Percentiles rank a stretch among this genome's conserved stretches.
These are phyloP conservation scores for Actinia tenebrosa DNA, from an alignment of 64 coral and sea anemone species.

Conservation along the genomic window DNA sequence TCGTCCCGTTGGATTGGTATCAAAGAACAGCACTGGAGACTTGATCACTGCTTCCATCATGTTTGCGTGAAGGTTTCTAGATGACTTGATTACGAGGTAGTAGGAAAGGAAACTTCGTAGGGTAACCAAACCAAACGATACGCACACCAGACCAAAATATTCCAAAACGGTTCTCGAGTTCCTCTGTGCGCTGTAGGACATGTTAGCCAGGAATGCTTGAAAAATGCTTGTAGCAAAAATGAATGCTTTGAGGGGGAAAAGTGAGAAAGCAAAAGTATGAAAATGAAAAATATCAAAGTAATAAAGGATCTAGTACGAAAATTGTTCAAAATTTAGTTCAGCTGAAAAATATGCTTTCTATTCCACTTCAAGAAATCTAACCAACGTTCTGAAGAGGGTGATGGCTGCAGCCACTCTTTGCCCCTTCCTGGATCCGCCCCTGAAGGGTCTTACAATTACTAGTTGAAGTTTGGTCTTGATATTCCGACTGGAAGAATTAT, in stretches of 20 bases:
- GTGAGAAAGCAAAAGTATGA: background rate
- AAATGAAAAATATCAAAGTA: too few species aligned
- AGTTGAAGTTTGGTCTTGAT: too few species aligned
- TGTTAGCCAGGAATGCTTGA: conserved; percentile 24
- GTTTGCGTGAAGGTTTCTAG: conserved; percentile 44
- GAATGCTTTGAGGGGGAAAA: background rate
- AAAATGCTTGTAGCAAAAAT: conserved; percentile 20
- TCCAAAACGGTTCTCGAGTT: background rate
- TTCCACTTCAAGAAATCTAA: too few species aligned
- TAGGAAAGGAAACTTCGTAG: conserved; percentile 14
- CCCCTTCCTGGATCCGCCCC: too few species aligned
- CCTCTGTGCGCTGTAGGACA: conserved; percentile 18
- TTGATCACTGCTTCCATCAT: conserved; percentile 52
- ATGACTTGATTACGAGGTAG: conserved; percentile 20
- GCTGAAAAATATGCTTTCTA: too few species aligned
- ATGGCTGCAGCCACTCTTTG: too few species aligned
- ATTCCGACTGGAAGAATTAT: too few species aligned
- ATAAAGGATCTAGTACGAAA: too few species aligned
- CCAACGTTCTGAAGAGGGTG: too few species aligned
- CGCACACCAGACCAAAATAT: conserved; percentile 17
- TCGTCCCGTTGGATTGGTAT: conserved; percentile 56
- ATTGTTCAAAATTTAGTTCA: too few species aligned
- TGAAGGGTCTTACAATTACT: too few species aligned
- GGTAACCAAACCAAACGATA: background rate
- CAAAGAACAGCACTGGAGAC: conserved; percentile 32